A percentile compares a stretch with the other conserved stretches of the same genome.
phyloP scores from a whole-genome alignment of 2,888 invertebrate genomes.

The Ophioninae sp. region DNA sequence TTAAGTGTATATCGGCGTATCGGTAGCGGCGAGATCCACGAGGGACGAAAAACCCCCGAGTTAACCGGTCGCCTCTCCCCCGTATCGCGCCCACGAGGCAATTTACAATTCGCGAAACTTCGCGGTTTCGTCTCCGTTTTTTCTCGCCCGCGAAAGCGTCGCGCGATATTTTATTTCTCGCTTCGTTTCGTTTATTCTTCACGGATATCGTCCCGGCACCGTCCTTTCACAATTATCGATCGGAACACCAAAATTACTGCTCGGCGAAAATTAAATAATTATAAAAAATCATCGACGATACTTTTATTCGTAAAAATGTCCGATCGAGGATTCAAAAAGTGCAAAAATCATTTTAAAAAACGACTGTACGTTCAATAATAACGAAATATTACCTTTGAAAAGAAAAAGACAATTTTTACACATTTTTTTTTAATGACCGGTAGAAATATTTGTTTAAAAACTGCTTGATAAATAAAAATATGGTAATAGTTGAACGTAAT shows the following conservation, averaged over 20 bases:
- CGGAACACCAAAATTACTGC: constrained; percentile 42
- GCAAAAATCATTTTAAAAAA: too few relatives aligned
- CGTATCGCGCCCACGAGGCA: constrained; percentile 4
- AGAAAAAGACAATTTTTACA: too few relatives aligned
- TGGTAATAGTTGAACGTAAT: too few relatives aligned
- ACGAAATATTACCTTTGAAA: too few relatives aligned
- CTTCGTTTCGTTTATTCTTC: constrained; percentile 12
- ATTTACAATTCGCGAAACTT: constrained; percentile 21
- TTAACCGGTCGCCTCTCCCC: neutral
- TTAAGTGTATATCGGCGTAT: constrained; percentile 49
- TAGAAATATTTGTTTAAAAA: too few relatives aligned
- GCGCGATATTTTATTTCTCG: constrained; percentile 23
- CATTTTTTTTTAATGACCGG: too few relatives aligned
- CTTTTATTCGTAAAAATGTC: neutral
- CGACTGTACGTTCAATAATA: too few relatives aligned
- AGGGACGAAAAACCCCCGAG: constrained; percentile 33
- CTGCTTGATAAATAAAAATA: too few relatives aligned
- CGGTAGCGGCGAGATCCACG: constrained; percentile 41
- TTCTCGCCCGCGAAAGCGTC: constrained; percentile 15
- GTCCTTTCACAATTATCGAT: constrained; percentile 41
- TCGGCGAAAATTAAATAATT: neutral
- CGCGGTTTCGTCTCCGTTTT: constrained; percentile 1
- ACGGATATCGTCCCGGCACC: constrained; percentile 28
- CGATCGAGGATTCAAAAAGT: too few relatives aligned
- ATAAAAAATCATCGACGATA: constrained; percentile 6